phyloP scores from a whole-genome alignment of 92 coral and sea anemone species.

The Nematostella vectensis region DNA sequence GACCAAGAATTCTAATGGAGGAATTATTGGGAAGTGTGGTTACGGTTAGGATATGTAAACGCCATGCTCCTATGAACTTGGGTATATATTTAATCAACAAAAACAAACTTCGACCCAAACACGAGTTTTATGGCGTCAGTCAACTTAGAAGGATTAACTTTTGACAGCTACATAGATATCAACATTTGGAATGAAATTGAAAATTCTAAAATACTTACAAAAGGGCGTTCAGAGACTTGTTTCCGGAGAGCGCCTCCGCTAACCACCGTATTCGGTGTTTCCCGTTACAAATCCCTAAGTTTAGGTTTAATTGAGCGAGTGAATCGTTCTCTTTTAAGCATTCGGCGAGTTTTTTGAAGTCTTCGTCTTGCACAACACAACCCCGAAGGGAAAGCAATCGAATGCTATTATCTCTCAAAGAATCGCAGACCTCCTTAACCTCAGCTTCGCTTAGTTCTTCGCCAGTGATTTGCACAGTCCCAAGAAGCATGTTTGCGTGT shows the following conservation, averaged over 20 bases:
- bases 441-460: constrained; percentile 82
- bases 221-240: constrained; percentile 67
- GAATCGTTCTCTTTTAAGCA: constrained; percentile 81
- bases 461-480: constrained; percentile 86
- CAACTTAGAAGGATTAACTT: too few relatives aligned
- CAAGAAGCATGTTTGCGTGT: constrained; percentile 51
- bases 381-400: constrained; percentile 89
- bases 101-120: too few relatives aligned
- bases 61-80: too few relatives aligned
- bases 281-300: constrained; percentile 87
- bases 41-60: too few relatives aligned
- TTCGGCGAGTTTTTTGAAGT: constrained; percentile 73
- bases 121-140: too few relatives aligned
- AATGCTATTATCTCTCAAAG: constrained; percentile 80
- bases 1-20: too few relatives aligned
- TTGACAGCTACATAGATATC: too few relatives aligned
- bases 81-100: too few relatives aligned
- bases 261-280: constrained; percentile 88
- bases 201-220: constrained; percentile 84
- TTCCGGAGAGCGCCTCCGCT: constrained; percentile 64
- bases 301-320: constrained; percentile 78
- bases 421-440: constrained; percentile 78
- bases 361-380: constrained; percentile 66
- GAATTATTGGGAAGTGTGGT: too few relatives aligned
- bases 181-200: too few relatives aligned